Base-by-base conservation (phyloP, 2,113 vertebrate species). In the Trichechus manatus region DNA sequence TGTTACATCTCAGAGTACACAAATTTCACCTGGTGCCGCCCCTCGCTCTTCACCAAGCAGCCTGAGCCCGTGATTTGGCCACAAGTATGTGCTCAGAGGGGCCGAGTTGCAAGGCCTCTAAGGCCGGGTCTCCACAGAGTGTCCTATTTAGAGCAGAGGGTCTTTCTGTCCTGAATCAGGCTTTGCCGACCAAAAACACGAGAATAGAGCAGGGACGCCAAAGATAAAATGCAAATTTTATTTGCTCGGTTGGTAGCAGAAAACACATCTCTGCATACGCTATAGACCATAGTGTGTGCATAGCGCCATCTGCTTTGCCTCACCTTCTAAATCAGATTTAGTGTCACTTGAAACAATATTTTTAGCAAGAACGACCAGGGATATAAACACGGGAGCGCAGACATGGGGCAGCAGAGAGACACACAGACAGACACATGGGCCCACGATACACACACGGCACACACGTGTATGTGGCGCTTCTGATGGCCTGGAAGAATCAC, bases 1-100 rank as follows among this genome's bases (percentile, higher is more conserved):
- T 98, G 98, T 98, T 98, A 98, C 97, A 98, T 98, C 94, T 97
- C 63, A 89, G 75, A 29, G 95, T 97, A 95, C 97, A 96, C 93
- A 93, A 94, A 97, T 97, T 96, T 95, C 88, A 85, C 97, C 31
- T 82, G 96, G 95, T 92, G 44, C 66, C 25, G 61, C 39, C 87
- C 87, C 27, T 96, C 3, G 87, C 85, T 93, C 74, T 0, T 39
- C 68, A 77, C 33, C 53, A 56, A 56, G 23, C 95, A 75, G 68
- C 72, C 90, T 59, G 72, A 86, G 93, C 89, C 1, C 0, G 64
- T 85, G 93, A 36, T 70, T 95, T 79, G 64, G 97, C 96, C 80
- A 44, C 56, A 82, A 83, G 96, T 93, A 77, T 64, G 75, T 93
- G 56, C 10, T 11, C 72, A 81, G 95, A 87, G 83, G 74, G 8